Evolutionary conservation across 2,888 invertebrate species (phyloP), one percentile per base, ranked within the genome.

Genomic region (Dorcus parallelipipedus): DNA sequence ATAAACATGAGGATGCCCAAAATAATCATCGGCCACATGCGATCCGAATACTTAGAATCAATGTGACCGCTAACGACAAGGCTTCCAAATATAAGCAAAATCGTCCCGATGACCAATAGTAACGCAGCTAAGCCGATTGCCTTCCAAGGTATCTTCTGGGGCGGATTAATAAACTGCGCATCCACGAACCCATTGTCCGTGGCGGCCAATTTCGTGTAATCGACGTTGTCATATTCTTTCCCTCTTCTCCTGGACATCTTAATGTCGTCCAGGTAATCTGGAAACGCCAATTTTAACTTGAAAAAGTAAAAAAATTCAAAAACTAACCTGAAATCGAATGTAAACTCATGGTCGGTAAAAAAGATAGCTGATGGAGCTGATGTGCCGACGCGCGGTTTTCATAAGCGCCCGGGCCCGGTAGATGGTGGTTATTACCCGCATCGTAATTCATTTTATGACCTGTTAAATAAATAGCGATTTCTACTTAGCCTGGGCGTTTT

Each of bases 1-100:
- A 95, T 87, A 73, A 95, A 94, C 92, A 95, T 93, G 41, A 96
- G 81, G 20, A 85, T 81, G 38, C 95, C 96, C 71, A 96, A 80
- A 66, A 95, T 88, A 63, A 95, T 86, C 77, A 95, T 84, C 1
- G 95, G 95, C 92, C 93, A 94, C 75, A 92, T 87, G 61, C 94
- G 83, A 76, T 95, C 94, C 2, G 88, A 85, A 78, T 95, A 93
- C 84, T 92, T 88, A 38, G 88, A 84, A 71, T 89, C 88, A 72
- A 93, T 89, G 69, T 90, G 86, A 14, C 95, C 94, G 59, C 88
- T 86, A 26, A 93, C 85, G 59, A 94, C 87, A 60, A 95, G 79
- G 64, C 88, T 86, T 41, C 93, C 70, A 7, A 69, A 42, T 9
- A 70, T 51, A 41, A 70, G 58, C 65, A 93, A 80, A 17, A 86